Conservation (phyloP, 2,888 invertebrate species). For the Trachelus iudaicus region DNA sequence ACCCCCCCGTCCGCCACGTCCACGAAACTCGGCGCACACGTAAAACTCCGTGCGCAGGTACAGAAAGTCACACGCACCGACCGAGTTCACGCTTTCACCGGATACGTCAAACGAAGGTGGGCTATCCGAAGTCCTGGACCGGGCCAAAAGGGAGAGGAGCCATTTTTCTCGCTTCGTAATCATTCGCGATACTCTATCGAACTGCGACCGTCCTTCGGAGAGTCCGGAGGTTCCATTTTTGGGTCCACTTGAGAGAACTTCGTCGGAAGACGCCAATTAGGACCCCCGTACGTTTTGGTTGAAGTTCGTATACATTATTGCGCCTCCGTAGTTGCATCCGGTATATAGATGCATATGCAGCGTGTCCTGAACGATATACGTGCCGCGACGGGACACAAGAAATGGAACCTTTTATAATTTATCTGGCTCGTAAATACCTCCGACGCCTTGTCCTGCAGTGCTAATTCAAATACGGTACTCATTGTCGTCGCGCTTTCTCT, state of each 20-base stretch:
- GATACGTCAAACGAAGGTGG: background rate
- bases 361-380: background rate
- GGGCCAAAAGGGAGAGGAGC: background rate
- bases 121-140: background rate
- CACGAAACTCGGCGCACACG: background rate
- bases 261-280: background rate
- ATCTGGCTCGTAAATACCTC: background rate
- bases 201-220: background rate
- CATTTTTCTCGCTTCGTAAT: background rate
- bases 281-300: background rate
- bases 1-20: too few relatives aligned
- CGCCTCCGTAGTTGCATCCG: background rate
- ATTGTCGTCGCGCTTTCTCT: slow-evolving; percentile 21
- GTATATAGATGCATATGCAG: background rate
- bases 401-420: background rate
- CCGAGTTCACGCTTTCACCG: background rate
- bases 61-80: background rate
- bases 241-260: background rate
- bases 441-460: background rate
- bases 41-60: background rate
- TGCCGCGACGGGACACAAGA: background rate
- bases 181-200: background rate
- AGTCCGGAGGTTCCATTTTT: background rate
- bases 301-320: background rate
- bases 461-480: slow-evolving; percentile 2